Evolutionary conservation across 1,140 invertebrate genomes (phyloP).

Genomic region (Leguminivora glycinivorella): DNA sequence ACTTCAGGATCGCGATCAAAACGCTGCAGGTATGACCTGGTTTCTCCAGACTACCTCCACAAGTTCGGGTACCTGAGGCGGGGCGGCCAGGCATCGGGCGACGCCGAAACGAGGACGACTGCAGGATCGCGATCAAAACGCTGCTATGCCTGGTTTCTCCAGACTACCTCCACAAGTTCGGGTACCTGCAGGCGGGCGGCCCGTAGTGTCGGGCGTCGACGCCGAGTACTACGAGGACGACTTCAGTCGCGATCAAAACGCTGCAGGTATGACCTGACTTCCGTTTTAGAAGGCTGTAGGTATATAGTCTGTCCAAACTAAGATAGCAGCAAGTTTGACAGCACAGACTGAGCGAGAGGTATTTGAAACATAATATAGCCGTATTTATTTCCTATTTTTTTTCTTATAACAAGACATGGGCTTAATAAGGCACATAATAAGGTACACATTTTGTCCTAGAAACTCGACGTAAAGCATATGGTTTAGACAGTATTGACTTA

Average conservation of each 20-base stretch:
- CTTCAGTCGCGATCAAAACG: slow-evolving; percentile 88
- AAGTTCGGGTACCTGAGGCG: slow-evolving; percentile 92
- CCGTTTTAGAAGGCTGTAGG: too few relatives aligned
- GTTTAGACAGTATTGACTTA: too few relatives aligned
- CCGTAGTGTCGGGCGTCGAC: slow-evolving; percentile 82
- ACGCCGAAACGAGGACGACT: slow-evolving; percentile 83
- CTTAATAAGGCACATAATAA: too few relatives aligned
- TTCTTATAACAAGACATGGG: too few relatives aligned
- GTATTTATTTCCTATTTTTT: too few relatives aligned
- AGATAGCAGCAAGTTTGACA: too few relatives aligned
- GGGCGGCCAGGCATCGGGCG: slow-evolving; percentile 84
- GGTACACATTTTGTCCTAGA: too few relatives aligned
- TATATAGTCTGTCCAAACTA: too few relatives aligned
- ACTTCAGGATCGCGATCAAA: slow-evolving; percentile 89
- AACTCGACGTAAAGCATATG: too few relatives aligned
- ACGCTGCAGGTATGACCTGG: slow-evolving; percentile 84
- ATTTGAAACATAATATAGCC: too few relatives aligned
- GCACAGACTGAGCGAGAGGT: too few relatives aligned
- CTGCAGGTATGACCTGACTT: slow-evolving; percentile 83
- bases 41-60: neutral
- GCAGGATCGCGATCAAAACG: slow-evolving; percentile 88
- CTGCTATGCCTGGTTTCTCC: slow-evolving; percentile 78
- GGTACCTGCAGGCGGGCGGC: slow-evolving; percentile 90
- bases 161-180: slow-evolving; percentile 81
- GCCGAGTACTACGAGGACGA: slow-evolving; percentile 83